Percentiles rank a stretch among this genome's conserved stretches.
These are phyloP conservation scores for Sphinx pinastri DNA, from an alignment of 2,888 invertebrate genomes.

Conservation along the genomic window DNA sequence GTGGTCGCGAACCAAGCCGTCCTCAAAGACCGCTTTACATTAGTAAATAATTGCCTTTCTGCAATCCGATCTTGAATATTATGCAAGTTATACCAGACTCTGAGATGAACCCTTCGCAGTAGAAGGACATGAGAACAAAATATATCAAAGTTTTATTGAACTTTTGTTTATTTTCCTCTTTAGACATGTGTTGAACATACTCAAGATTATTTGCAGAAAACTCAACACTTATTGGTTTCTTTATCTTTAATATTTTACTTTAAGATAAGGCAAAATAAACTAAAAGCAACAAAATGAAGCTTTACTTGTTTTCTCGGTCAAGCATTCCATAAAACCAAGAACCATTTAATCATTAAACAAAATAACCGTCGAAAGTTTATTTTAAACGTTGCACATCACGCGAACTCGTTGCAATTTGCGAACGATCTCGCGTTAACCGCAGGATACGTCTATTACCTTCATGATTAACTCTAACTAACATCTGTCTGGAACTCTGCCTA, in stretches of 20 bases:
- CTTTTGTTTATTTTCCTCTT: not conserved
- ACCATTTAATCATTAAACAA: conserved; percentile 4
- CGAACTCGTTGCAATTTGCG: conserved; percentile 1
- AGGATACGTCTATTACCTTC: conserved; percentile 17
- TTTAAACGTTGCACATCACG: conserved; percentile 27
- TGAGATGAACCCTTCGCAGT: not conserved
- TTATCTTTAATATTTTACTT: not conserved
- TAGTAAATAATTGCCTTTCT: conserved; percentile 66
- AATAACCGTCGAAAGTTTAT: conserved; percentile 17
- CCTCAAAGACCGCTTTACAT: conserved; percentile 28
- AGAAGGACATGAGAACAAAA: not conserved
- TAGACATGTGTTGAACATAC: not conserved
- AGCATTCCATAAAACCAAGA: conserved; percentile 6
- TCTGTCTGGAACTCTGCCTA: conserved; percentile 13
- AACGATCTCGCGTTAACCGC: conserved; percentile 9
- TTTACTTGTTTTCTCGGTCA: not conserved
- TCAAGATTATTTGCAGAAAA: not conserved
- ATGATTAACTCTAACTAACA: conserved; percentile 21
- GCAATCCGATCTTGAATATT: conserved; percentile 56
- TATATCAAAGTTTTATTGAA: too few species aligned
- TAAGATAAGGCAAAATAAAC: not conserved
- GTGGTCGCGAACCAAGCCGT: conserved; percentile 26
- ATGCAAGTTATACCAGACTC: conserved; percentile 54
- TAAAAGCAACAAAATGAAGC: not conserved
- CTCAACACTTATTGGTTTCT: not conserved